These are phyloP conservation scores for Leiothrix lutea DNA, from an alignment of 2,113 vertebrate genomes.

Conservation along the genomic window DNA sequence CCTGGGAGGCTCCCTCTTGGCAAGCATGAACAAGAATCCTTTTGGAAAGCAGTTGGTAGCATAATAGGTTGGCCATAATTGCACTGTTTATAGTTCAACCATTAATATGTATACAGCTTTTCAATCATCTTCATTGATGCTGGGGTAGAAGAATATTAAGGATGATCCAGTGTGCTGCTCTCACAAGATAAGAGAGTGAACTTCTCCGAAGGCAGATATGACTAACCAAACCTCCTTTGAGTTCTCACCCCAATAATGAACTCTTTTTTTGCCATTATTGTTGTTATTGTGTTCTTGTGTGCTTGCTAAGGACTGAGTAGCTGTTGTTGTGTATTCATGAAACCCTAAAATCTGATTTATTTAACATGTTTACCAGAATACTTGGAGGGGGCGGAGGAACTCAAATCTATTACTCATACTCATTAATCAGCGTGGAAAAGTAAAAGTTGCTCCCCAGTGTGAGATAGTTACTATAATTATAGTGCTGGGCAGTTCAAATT, in stretches of 20 bases:
- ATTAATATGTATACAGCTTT: not conserved
- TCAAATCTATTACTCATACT: slow-evolving; percentile 40
- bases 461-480: slow-evolving; percentile 33
- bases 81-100: not conserved
- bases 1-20: not conserved
- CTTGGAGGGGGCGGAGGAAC: not conserved
- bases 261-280: not conserved
- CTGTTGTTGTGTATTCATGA: not conserved
- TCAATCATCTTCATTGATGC: not conserved
- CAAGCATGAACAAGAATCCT: not conserved
- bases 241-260: not conserved
- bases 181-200: not conserved
- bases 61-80: not conserved
- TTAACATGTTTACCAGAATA: slow-evolving; percentile 21
- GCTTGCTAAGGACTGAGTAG: not conserved
- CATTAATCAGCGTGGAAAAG: slow-evolving; percentile 39
- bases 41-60: not conserved
- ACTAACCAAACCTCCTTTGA: not conserved
- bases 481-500: slow-evolving; percentile 7
- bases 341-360: slow-evolving; percentile 23
- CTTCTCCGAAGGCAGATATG: not conserved
- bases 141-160: not conserved
- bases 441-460: not conserved
- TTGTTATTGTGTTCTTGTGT: not conserved
- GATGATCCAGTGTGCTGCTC: not conserved